Conservation (phyloP, 2,888 invertebrate genomes). For the Sthenelais limicola region DNA sequence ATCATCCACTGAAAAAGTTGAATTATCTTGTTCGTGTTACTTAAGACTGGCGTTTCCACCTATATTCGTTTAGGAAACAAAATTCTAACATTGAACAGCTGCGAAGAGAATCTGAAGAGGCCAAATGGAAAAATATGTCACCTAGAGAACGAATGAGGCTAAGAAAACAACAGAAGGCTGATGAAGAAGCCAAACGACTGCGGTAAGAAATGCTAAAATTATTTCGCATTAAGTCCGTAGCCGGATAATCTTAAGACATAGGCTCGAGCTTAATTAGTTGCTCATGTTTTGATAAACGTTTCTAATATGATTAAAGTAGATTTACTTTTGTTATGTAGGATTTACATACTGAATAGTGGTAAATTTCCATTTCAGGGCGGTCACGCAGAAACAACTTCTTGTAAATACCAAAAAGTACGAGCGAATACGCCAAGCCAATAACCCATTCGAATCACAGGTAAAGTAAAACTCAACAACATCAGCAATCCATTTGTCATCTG, state of each 20-base stretch:
- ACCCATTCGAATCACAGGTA: slow-evolving; percentile 41
- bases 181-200: slow-evolving; percentile 63
- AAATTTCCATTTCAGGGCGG: slow-evolving; percentile 38
- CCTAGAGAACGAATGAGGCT: slow-evolving; percentile 69
- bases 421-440: slow-evolving; percentile 33
- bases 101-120: slow-evolving; percentile 58
- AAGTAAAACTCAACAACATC: too few species aligned
- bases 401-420: slow-evolving; percentile 44
- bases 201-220: slow-evolving; percentile 57
- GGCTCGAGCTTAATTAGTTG: too few species aligned
- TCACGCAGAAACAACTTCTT: slow-evolving; percentile 34
- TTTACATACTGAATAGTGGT: too few species aligned
- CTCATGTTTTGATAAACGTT: too few species aligned
- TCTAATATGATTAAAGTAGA: too few species aligned
- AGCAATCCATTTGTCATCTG: too few species aligned
- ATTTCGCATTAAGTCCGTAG: too few species aligned
- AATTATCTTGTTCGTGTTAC: too few species aligned
- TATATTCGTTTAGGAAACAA: slow-evolving; percentile 52
- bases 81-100: slow-evolving; percentile 62
- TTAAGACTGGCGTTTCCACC: too few species aligned
- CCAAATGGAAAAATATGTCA: slow-evolving; percentile 61
- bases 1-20: too few species aligned
- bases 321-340: too few species aligned
- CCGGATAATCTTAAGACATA: too few species aligned
- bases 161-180: slow-evolving; percentile 67